These are phyloP conservation scores for Chloroceryle amazona DNA, from an alignment of 2,797 vertebrate genomes.

Conservation along the genomic window DNA sequence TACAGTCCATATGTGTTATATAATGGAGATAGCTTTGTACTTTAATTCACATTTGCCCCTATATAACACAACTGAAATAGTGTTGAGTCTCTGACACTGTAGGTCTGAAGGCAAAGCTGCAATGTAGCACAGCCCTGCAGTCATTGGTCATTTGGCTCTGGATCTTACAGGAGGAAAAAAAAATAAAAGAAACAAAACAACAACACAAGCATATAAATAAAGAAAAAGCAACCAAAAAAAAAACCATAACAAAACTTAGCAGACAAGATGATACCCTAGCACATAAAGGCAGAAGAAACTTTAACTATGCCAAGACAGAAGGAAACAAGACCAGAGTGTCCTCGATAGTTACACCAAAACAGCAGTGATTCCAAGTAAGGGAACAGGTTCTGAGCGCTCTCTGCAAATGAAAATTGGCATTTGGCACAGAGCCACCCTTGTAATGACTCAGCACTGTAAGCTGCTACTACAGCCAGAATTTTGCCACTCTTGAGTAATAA, in stretches of 20 bases:
- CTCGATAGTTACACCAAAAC: neutral
- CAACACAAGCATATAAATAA: too few relatives aligned
- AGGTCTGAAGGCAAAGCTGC: neutral
- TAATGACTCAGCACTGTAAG: constrained; percentile 46
- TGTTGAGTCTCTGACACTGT: neutral
- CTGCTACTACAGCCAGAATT: neutral
- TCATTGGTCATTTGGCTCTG: neutral
- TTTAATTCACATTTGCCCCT: neutral
- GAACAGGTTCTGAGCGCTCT: neutral
- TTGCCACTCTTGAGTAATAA: constrained; percentile 16
- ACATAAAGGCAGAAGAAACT: neutral
- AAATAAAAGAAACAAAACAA: neutral
- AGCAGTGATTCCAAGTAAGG: neutral
- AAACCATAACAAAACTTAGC: neutral
- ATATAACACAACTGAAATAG: neutral
- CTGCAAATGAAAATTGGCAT: constrained; percentile 49
- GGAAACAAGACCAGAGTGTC: neutral
- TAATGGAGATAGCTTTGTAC: neutral
- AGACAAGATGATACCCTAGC: neutral
- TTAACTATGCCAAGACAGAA: neutral
- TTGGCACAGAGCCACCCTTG: neutral
- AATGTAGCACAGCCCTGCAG: neutral
- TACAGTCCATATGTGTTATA: neutral
- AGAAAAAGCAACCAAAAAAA: neutral
- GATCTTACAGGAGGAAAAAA: neutral